These are phyloP conservation scores for Oreonectes daqikongensis DNA, from an alignment of 2,797 vertebrate species.

Conservation along the genomic window DNA sequence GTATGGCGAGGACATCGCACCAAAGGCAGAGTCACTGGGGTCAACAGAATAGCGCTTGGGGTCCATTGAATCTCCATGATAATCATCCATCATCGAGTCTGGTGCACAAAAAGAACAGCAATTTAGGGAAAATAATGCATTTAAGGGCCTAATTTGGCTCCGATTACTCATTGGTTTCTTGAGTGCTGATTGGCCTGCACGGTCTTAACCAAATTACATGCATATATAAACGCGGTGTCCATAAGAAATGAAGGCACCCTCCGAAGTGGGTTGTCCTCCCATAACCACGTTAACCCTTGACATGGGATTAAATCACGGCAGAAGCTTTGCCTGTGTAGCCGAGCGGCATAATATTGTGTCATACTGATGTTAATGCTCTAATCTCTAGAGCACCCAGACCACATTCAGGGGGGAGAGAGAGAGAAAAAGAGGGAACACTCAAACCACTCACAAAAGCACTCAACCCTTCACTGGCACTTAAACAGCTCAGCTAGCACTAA, in stretches of 20 bases:
- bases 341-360: constrained; percentile 27
- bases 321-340: constrained; percentile 39
- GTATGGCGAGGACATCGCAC: constrained; percentile 76
- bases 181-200: background rate
- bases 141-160: constrained; percentile 9
- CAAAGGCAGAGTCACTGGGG: constrained; percentile 78
- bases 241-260: background rate
- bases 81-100: constrained; percentile 84
- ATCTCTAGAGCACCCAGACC: constrained; percentile 32
- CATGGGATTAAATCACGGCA: constrained; percentile 42
- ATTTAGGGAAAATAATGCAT: constrained; percentile 10
- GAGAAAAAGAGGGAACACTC: constrained; percentile 11
- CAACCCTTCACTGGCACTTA: constrained; percentile 45
- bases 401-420: constrained; percentile 3
- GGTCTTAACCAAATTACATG: background rate
- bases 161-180: background rate
- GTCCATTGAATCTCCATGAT: constrained; percentile 74
- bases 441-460: constrained; percentile 44
- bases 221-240: background rate
- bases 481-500: constrained; percentile 36
- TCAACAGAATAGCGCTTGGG: constrained; percentile 81
- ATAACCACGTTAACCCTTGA: constrained; percentile 26
- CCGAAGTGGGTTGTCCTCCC: background rate
- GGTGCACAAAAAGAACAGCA: constrained; percentile 60
- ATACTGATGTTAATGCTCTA: constrained; percentile 32